These are phyloP conservation scores for Tipula helvola DNA, from an alignment of 2,888 invertebrate genomes.

Conservation along the genomic window DNA sequence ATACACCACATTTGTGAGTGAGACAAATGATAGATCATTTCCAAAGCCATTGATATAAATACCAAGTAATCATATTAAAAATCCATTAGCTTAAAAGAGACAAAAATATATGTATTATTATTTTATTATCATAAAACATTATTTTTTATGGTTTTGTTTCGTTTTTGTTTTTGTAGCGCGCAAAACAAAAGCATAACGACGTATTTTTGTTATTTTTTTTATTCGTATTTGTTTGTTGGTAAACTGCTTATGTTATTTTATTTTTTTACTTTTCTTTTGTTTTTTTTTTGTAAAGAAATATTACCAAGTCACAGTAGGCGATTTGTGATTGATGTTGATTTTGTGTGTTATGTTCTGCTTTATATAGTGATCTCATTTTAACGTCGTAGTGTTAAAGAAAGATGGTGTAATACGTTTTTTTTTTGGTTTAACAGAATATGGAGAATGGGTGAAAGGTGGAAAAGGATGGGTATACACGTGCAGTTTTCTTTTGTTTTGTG, in stretches of 20 bases:
- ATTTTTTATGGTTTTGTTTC: background rate
- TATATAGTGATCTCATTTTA: background rate
- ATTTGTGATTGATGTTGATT: background rate
- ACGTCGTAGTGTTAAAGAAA: background rate
- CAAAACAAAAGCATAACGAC: background rate
- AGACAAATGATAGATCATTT: background rate
- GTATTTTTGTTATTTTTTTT: background rate
- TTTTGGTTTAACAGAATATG: background rate
- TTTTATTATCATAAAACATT: background rate
- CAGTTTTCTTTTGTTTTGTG: background rate
- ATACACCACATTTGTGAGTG: background rate
- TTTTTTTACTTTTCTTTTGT: background rate
- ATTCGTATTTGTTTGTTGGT: background rate
- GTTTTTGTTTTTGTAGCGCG: background rate
- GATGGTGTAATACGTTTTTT: background rate
- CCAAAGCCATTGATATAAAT: background rate
- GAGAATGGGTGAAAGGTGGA: background rate
- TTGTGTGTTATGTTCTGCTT: background rate
- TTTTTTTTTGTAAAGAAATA: background rate
- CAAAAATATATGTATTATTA: background rate
- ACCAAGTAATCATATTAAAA: slow-evolving; percentile 7
- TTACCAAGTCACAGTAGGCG: background rate
- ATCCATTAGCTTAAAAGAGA: slow-evolving; percentile 7
- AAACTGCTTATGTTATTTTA: background rate
- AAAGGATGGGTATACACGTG: background rate